Conservation (phyloP, 2,113 vertebrate genomes). For the Notothenia coriiceps region DNA sequence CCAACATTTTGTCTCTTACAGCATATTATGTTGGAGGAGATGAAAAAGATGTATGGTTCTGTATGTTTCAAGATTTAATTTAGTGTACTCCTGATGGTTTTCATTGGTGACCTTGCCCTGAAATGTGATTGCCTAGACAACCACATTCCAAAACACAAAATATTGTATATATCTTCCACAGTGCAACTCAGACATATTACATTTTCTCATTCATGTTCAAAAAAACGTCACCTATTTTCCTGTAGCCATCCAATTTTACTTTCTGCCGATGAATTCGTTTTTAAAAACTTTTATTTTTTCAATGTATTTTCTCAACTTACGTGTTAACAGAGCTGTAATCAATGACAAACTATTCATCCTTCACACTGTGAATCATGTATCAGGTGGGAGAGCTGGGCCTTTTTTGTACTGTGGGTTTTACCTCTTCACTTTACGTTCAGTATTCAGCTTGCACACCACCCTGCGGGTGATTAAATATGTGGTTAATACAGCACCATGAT, state of each 20-base stretch:
- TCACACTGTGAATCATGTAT: slow-evolving; percentile 16
- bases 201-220: slow-evolving; percentile 28
- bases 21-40: background rate
- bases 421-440: slow-evolving; percentile 51
- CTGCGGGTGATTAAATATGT: slow-evolving; percentile 84
- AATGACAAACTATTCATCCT: background rate
- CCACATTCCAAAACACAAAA: slow-evolving; percentile 30
- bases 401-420: slow-evolving; percentile 27
- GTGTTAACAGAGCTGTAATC: background rate
- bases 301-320: background rate
- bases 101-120: slow-evolving; percentile 34
- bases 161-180: slow-evolving; percentile 36
- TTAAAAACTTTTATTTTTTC: background rate
- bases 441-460: slow-evolving; percentile 72
- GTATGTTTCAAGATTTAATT: slow-evolving; percentile 7
- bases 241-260: background rate
- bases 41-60: slow-evolving; percentile 4
- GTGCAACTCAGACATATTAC: slow-evolving; percentile 17
- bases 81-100: background rate
- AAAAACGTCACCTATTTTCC: background rate
- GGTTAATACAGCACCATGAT: slow-evolving; percentile 82
- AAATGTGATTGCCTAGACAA: slow-evolving; percentile 38
- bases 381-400: slow-evolving; percentile 21
- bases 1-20: background rate
- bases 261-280: background rate